A percentile compares a stretch with the other conserved stretches of the same genome.
phyloP scores from a whole-genome alignment of 2,888 invertebrate genomes.

The Erynnis tages region DNA sequence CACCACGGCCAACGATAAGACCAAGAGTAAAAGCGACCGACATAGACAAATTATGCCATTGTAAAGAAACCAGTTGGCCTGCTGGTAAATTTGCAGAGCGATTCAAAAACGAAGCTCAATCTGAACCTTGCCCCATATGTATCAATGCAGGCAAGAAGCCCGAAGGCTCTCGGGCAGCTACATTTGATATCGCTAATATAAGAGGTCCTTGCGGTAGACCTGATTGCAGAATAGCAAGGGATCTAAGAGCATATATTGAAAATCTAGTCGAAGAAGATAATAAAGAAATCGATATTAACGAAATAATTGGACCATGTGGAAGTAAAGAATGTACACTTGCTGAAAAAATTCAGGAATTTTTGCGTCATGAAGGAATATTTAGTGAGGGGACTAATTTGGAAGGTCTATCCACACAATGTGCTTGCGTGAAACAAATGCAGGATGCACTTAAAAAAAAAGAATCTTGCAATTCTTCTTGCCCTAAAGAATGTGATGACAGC shows the following conservation, averaged over 20 bases:
- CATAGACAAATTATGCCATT: slow-evolving; percentile 68
- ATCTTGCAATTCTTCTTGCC: slow-evolving; percentile 51
- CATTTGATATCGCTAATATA: slow-evolving; percentile 66
- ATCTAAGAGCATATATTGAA: slow-evolving; percentile 65
- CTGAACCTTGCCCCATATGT: slow-evolving; percentile 62
- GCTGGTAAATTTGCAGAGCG: slow-evolving; percentile 56
- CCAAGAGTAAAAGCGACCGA: slow-evolving; percentile 71
- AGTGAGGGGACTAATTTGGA: slow-evolving; percentile 44
- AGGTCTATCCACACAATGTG: slow-evolving; percentile 70
- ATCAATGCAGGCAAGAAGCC: slow-evolving; percentile 48
- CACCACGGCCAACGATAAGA: slow-evolving; percentile 61
- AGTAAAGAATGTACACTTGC: slow-evolving; percentile 65
- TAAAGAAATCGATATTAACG: slow-evolving; percentile 54
- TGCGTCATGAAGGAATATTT: slow-evolving; percentile 63
- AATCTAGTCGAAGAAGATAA: slow-evolving; percentile 66
- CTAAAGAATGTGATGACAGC: slow-evolving; percentile 52
- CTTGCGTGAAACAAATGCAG: slow-evolving; percentile 62
- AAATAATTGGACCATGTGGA: slow-evolving; percentile 70
- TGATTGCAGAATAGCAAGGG: slow-evolving; percentile 71
- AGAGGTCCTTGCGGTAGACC: slow-evolving; percentile 69
- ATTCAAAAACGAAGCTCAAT: slow-evolving; percentile 58
- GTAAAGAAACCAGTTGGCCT: slow-evolving; percentile 67
- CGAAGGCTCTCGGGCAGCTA: slow-evolving; percentile 38
- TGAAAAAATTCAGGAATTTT: slow-evolving; percentile 62
- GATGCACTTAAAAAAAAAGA: slow-evolving; percentile 47